Evolutionary conservation across 2,113 vertebrate genomes (phyloP).

Genomic region (Podarcis muralis): DNA sequence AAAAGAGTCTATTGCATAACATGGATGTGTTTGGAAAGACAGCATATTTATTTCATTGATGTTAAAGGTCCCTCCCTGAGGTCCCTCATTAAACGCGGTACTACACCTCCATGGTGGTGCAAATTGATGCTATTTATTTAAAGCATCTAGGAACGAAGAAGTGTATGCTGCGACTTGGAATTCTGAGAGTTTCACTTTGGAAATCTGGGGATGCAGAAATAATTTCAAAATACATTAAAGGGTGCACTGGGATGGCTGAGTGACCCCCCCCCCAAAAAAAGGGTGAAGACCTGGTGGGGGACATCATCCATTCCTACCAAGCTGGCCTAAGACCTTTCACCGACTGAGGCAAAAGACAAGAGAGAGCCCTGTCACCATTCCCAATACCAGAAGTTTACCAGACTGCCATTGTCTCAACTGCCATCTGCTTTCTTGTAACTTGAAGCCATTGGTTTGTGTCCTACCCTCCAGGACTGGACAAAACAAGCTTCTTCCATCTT

Average conservation of each 20-base stretch:
- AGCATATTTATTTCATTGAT: background rate
- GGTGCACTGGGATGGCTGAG: background rate
- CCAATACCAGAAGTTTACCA: background rate
- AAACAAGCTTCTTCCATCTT: no score
- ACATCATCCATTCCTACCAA: background rate
- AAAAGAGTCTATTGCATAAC: slow-evolving; percentile 28
- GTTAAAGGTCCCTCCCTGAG: background rate
- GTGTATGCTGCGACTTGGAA: background rate
- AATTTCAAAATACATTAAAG: background rate
- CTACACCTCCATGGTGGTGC: background rate
- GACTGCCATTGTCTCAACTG: background rate
- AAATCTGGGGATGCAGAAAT: background rate
- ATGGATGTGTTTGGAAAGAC: slow-evolving; percentile 15
- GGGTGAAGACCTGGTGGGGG: background rate
- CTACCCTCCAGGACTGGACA: no score
- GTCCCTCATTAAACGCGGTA: no score
- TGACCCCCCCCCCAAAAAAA: background rate
- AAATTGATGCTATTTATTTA: background rate
- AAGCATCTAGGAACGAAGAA: background rate
- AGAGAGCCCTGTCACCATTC: no score
- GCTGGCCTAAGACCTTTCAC: no score
- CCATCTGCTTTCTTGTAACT: background rate
- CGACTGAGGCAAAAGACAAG: no score
- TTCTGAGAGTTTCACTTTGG: background rate
- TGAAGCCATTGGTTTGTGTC: no score